Evolutionary conservation across 2,888 invertebrate species (phyloP), one percentile per base, ranked within the genome.

Genomic region (Thumatha senex): DNA sequence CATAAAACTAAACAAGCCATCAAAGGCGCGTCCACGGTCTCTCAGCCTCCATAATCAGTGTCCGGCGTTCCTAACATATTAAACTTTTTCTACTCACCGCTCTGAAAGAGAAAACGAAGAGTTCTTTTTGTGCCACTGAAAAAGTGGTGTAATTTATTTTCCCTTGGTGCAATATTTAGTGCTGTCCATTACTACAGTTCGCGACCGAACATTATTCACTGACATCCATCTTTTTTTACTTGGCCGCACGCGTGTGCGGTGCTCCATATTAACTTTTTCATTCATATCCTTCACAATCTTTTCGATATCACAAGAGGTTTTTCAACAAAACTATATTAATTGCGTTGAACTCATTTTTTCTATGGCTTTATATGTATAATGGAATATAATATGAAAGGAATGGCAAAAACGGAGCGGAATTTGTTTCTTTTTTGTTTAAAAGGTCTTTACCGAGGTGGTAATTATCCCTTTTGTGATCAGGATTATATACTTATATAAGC

Each of bases 181-280:
- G 89, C 86, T 89, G 90, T 89, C 90, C 90, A 89, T 90, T 90
- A 90, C 89, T 83, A 83, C 80, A 89, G 89, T 89, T 88, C 89
- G 89, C 90, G 90, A 88, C 89, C 89, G 86, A 82, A 84, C 88
- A 89, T 90, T 88, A 88, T 87, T 90, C 89, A 90, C 84, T 70
- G 71, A 77, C 85, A 87, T 89, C 84, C 84, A 84, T 89, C 87
- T 89, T 89, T 88, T 86, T 83, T 11, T 77, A 4, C 76, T 78
- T 67, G 70, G 67, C 74, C 78, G 73, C 76, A 77, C 82, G 84
- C 79, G 78, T 75, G 79, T 78, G 76, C 72, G 70, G 83, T 76
- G 77, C 75, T 77, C 72, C 77, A 83, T 88, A 88, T 86, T 87
- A 88, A 84, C 86, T 88, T 89, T 89, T 89, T 85, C 82, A 80